phyloP scores from a whole-genome alignment of 2,797 vertebrate species.

The Pyrrhura leucotis region DNA sequence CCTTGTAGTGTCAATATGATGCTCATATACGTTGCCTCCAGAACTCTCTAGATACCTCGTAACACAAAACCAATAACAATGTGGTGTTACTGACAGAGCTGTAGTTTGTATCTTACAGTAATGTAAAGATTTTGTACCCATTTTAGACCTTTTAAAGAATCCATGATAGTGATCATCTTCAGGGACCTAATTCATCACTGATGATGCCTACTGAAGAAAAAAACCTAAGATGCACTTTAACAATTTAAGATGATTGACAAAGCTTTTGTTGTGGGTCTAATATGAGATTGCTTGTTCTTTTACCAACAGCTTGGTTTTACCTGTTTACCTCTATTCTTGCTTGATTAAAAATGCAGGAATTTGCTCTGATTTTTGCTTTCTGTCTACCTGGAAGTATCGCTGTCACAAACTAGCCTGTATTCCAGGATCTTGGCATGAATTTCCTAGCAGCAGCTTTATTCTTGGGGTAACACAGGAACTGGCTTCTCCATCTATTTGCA shows the following conservation, averaged over 20 bases:
- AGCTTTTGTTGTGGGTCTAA: constrained; percentile 26
- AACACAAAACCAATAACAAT: not conserved
- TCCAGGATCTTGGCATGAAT: not conserved
- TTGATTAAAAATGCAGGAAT: not conserved
- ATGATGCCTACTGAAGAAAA: constrained; percentile 37
- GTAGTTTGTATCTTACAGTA: not conserved
- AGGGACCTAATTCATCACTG: constrained; percentile 60
- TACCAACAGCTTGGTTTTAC: not conserved
- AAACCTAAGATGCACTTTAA: constrained; percentile 36
- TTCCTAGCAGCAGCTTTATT: not conserved
- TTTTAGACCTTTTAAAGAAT: constrained; percentile 28
- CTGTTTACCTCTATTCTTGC: not conserved
- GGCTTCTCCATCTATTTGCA: not conserved
- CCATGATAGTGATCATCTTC: not conserved
- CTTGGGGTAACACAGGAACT: not conserved
- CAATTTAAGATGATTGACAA: constrained; percentile 46
- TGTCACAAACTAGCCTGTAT: not conserved
- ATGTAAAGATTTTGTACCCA: not conserved
- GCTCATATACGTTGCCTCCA: not conserved
- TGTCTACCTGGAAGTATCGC: not conserved
- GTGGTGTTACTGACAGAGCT: not conserved
- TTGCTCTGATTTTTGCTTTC: not conserved
- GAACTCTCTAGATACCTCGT: not conserved
- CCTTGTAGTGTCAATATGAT: not conserved
- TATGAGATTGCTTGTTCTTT: not conserved